Evolutionary conservation across 2,888 invertebrate species (phyloP).

Genomic region (Phanerotoma sp.): DNA sequence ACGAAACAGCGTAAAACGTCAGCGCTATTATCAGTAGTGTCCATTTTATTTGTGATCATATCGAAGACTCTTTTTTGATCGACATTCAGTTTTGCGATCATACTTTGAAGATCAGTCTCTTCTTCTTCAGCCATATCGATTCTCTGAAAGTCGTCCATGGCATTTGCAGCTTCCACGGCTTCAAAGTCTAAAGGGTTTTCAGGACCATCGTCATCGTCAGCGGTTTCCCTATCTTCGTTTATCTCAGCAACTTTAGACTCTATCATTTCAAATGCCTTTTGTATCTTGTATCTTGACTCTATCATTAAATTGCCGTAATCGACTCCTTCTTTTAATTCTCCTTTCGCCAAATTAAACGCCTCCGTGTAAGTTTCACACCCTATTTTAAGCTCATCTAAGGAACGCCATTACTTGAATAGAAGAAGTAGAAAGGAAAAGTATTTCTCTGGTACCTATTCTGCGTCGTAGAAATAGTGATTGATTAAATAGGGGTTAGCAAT

Average conservation of each 20-base stretch:
- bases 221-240: too few relatives aligned
- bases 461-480: conserved; percentile 27
- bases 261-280: too few relatives aligned
- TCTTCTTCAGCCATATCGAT: conserved; percentile 6
- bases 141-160: conserved; percentile 15
- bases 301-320: too few relatives aligned
- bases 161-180: too few relatives aligned
- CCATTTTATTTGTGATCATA: not conserved
- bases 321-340: not conserved
- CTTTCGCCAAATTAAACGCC: too few relatives aligned
- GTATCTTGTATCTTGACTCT: too few relatives aligned
- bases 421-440: conserved; percentile 31
- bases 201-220: too few relatives aligned
- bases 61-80: conserved; percentile 10
- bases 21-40: not conserved
- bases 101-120: conserved; percentile 1
- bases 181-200: too few relatives aligned
- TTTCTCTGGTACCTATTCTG: conserved; percentile 33
- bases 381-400: not conserved
- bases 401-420: not conserved
- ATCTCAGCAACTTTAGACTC: too few relatives aligned
- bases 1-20: too few relatives aligned
- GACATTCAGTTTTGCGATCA: conserved; percentile 2
- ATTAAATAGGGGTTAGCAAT: too few relatives aligned
- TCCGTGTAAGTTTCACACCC: conserved; percentile 33